A percentile compares a stretch with the other conserved stretches of the same genome.
Conservation (phyloP, 2,888 invertebrate genomes). For the Elysia crispata region DNA sequence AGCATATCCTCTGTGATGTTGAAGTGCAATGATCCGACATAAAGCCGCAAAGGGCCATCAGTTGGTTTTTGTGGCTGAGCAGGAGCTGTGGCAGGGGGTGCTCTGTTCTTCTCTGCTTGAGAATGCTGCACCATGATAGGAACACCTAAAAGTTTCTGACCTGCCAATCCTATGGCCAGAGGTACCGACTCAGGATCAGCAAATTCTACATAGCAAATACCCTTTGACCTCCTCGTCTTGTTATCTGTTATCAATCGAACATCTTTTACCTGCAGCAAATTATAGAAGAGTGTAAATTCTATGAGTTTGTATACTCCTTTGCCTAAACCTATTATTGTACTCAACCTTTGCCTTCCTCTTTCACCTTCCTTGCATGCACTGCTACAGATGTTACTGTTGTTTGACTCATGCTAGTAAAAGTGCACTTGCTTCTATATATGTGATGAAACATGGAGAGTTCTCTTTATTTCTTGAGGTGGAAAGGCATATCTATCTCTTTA, state of each 20-base stretch:
- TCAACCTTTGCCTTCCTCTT: too few species aligned
- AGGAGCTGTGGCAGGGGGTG: conserved; percentile 61
- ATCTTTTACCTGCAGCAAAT: conserved; percentile 84
- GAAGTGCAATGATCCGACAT: conserved; percentile 98
- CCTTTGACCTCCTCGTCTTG: conserved; percentile 98
- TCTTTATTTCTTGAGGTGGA: too few species aligned
- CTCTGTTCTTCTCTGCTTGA: conserved; percentile 87
- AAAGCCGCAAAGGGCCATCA: conserved; percentile 93
- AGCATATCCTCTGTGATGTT: conserved; percentile 99
- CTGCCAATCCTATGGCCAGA: conserved; percentile 94
- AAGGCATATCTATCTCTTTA: too few species aligned
- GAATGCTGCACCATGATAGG: conserved; percentile 99
- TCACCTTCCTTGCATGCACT: too few species aligned
- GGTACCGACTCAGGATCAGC: conserved; percentile 98
- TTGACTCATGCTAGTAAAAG: too few species aligned
- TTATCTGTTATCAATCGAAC: conserved; percentile 99
- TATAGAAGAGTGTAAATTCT: too few species aligned
- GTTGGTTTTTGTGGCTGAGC: conserved; percentile 43
- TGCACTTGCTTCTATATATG: too few species aligned
- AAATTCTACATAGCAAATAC: conserved; percentile 99
- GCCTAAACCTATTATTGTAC: too few species aligned
- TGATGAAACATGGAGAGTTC: too few species aligned
- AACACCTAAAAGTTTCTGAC: conserved; percentile 95
- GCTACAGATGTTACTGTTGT: too few species aligned
- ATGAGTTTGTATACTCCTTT: too few species aligned